Evolutionary conservation across 2,113 vertebrate species (phyloP).

Genomic region (Corydoras sp.): DNA sequence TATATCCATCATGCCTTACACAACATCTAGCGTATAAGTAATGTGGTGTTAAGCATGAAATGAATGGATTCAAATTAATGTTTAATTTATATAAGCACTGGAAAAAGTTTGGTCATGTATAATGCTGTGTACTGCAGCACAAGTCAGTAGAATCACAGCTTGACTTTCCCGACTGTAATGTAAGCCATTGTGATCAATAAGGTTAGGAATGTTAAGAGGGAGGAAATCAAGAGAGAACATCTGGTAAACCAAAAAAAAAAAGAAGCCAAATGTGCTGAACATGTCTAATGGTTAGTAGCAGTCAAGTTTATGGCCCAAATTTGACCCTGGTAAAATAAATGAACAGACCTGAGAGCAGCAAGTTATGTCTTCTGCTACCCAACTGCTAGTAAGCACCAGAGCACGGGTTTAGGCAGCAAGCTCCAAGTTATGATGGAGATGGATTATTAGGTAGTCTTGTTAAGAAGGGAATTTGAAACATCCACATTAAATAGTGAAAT

Average conservation of each 20-base stretch:
- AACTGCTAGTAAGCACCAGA: conserved; percentile 85
- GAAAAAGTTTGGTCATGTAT: background rate
- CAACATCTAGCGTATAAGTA: background rate
- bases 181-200: conserved; percentile 74
- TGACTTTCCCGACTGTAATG: conserved; percentile 74
- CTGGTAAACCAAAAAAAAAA: conserved; percentile 40
- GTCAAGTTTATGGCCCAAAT: conserved; percentile 75
- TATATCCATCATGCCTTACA: conserved; percentile 7
- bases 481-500: conserved; percentile 67
- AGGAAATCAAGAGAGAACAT: conserved; percentile 41
- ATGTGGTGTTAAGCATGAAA: conserved; percentile 10
- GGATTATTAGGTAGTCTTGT: conserved; percentile 76
- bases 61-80: background rate
- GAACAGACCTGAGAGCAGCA: conserved; percentile 66
- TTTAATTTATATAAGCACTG: background rate
- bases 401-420: conserved; percentile 76
- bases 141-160: conserved; percentile 82
- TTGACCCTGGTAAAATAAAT: conserved; percentile 60
- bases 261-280: conserved; percentile 69
- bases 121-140: conserved; percentile 62
- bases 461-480: conserved; percentile 58
- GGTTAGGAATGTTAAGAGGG: conserved; percentile 67
- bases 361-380: conserved; percentile 66
- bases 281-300: conserved; percentile 86
- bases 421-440: conserved; percentile 78